phyloP scores from a whole-genome alignment of 1,140 invertebrate species.

The Drosophila repleta region DNA sequence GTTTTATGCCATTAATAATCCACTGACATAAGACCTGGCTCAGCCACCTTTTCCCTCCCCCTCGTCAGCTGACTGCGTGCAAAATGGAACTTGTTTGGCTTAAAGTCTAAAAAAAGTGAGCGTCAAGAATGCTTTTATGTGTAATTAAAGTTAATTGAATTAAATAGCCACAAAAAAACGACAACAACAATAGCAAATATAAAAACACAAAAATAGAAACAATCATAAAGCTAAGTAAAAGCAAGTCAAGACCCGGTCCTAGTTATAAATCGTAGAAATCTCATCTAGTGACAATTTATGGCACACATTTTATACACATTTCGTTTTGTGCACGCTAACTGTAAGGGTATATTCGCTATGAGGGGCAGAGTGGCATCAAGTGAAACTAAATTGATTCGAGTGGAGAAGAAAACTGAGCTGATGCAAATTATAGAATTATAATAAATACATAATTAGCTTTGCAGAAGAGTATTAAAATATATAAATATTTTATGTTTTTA shows the following conservation, averaged over 20 bases:
- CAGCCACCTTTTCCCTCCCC: not conserved
- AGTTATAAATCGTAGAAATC: slow-evolving; percentile 36
- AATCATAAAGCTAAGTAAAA: slow-evolving; percentile 32
- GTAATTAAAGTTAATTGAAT: slow-evolving; percentile 78
- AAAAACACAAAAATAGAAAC: not conserved
- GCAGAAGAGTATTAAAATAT: not conserved
- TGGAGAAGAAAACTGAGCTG: not conserved
- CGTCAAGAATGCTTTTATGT: slow-evolving; percentile 60
- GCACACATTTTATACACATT: slow-evolving; percentile 41
- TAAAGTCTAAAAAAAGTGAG: slow-evolving; percentile 26
- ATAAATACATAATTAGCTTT: too few relatives aligned
- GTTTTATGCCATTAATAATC: slow-evolving; percentile 10
- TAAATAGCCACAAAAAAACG: slow-evolving; percentile 38
- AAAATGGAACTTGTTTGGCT: slow-evolving; percentile 78
- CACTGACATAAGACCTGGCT: not conserved
- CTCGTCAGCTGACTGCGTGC: slow-evolving; percentile 1
- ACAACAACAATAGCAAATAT: not conserved
- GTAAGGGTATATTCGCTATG: not conserved
- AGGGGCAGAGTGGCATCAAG: not conserved
- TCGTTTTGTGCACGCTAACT: not conserved
- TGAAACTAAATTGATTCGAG: too few relatives aligned
- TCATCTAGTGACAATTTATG: slow-evolving; percentile 72
- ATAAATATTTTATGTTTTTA: not conserved
- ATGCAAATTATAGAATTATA: too few relatives aligned
- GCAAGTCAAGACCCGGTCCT: slow-evolving; percentile 49